A percentile compares a stretch with the other conserved stretches of the same genome.
Evolutionary conservation across 2,888 invertebrate species (phyloP).

Genomic region (Hoplodrina ambigua): DNA sequence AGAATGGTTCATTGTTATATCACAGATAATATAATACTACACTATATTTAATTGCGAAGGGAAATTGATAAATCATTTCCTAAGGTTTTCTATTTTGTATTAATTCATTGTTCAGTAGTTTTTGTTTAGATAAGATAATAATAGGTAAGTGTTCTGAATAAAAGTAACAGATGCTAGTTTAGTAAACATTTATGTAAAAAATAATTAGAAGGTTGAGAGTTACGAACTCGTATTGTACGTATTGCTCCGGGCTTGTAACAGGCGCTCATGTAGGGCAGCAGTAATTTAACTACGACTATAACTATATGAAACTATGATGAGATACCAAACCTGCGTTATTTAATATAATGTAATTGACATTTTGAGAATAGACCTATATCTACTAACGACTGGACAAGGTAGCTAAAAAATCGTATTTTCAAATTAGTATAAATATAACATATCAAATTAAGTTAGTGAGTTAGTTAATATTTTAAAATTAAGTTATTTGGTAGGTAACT

Average conservation of each 20-base stretch:
- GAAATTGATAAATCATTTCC: conserved; percentile 17
- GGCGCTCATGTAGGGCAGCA: conserved; percentile 17
- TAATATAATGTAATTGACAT: no score
- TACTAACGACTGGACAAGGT: no score
- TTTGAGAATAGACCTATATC: no score
- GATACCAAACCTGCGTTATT: no score
- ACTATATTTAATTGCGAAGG: conserved; percentile 5
- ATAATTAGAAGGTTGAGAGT: neutral
- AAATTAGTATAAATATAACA: no score
- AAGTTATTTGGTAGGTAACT: no score
- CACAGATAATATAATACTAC: no score
- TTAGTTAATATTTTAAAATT: no score
- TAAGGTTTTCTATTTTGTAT: neutral
- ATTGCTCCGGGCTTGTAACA: conserved; percentile 23
- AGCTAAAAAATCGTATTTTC: no score
- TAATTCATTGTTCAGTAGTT: neutral
- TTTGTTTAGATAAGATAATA: neutral
- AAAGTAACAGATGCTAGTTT: neutral
- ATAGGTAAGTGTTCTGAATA: neutral
- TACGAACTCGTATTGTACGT: neutral
- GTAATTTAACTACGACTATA: neutral
- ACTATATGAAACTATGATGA: no score
- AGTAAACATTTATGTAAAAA: neutral
- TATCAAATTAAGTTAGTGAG: no score
- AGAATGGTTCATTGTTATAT: conserved; percentile 7